Percentiles rank a stretch among this genome's conserved stretches.
phyloP scores from a whole-genome alignment of 2,113 vertebrate species.

The Megaptera novaeangliae region DNA sequence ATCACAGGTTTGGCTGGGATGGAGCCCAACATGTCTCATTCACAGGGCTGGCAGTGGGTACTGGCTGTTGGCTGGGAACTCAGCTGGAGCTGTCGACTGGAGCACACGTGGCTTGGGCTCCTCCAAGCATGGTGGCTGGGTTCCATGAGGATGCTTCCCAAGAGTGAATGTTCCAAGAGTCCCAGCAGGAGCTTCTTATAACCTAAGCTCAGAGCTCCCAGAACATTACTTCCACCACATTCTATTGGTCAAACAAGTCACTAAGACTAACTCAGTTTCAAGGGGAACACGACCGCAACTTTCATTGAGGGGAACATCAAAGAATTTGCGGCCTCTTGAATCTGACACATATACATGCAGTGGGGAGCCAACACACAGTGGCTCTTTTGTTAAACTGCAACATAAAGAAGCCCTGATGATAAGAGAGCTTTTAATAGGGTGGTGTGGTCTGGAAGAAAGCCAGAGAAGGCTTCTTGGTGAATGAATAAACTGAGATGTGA shows the following conservation, averaged over 20 bases:
- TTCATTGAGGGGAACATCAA: neutral
- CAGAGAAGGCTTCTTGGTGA: neutral
- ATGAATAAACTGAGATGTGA: neutral
- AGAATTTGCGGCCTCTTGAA: neutral
- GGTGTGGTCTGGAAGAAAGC: neutral
- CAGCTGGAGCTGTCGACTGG: neutral
- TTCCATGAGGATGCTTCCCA: neutral
- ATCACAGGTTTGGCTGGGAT: neutral
- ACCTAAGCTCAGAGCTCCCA: neutral
- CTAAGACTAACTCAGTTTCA: neutral
- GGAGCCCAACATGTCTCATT: accelerated
- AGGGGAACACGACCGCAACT: neutral
- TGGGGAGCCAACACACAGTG: neutral
- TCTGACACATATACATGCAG: neutral
- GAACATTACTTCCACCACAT: neutral
- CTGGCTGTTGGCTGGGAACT: neutral
- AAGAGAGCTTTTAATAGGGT: neutral
- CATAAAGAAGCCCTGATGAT: neutral
- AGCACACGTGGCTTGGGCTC: neutral
- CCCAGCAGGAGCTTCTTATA: neutral
- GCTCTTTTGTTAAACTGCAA: neutral
- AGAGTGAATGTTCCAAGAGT: neutral
- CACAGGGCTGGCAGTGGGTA: neutral
- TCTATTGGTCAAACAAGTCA: neutral
- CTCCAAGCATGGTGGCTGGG: no score